A percentile compares a stretch with the other conserved stretches of the same genome.
phyloP scores from a whole-genome alignment of 1,140 invertebrate species.

The Pristionchus pacificus region DNA sequence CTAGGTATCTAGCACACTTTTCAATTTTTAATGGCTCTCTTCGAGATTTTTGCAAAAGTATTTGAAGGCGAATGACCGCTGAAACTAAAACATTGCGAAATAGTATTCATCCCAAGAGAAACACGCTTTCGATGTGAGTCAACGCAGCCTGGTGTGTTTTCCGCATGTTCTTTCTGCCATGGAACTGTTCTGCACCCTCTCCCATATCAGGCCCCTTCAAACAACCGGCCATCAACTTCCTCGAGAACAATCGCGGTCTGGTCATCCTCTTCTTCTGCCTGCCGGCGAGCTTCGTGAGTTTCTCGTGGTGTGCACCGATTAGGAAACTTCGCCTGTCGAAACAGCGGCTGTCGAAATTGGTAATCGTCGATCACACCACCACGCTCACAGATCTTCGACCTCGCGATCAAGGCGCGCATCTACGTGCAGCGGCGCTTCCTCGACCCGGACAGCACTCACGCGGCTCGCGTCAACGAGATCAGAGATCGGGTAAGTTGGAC shows the following conservation, averaged over 20 bases:
- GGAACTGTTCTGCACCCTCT: no score
- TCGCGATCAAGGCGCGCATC: constrained; percentile 60
- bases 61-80: no score
- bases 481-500: constrained; percentile 61
- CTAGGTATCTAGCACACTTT: no score
- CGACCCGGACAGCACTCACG: constrained; percentile 62
- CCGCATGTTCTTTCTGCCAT: no score
- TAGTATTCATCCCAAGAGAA: no score
- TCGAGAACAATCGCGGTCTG: constrained; percentile 68
- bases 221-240: constrained; percentile 60
- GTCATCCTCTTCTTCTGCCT: constrained; percentile 68
- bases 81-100: no score
- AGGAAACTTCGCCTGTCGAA: background rate
- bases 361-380: background rate
- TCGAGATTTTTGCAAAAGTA: no score
- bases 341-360: background rate
- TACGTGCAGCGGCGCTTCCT: constrained; percentile 60
- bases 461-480: constrained; percentile 64
- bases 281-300: constrained; percentile 64
- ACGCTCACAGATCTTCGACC: constrained; percentile 61
- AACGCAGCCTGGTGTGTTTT: no score
- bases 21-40: no score
- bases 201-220: constrained; percentile 46
- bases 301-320: background rate
- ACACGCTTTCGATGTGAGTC: no score